phyloP scores from a whole-genome alignment of 2,797 vertebrate genomes.

The Australoheros facetus region DNA sequence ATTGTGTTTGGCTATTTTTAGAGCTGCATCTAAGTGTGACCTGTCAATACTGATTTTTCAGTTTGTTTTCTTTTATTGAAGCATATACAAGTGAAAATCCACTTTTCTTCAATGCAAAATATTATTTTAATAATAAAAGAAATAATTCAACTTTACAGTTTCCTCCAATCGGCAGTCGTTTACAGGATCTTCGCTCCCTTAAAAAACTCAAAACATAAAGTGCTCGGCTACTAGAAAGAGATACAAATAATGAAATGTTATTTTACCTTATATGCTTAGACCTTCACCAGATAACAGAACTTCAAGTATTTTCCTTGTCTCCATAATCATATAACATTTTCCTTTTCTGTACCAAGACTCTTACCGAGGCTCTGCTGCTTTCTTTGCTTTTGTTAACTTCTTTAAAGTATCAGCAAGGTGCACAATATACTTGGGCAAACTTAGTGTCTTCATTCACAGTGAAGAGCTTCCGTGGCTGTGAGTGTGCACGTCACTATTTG shows the following conservation, averaged over 20 bases:
- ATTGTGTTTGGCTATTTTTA: not conserved
- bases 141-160: not conserved
- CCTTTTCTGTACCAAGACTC: no score
- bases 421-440: no score
- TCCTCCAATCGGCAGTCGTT: not conserved
- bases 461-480: no score
- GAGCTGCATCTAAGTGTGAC: not conserved
- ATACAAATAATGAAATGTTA: not conserved
- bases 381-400: no score
- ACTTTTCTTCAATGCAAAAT: not conserved
- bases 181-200: not conserved
- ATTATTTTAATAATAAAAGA: not conserved
- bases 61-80: not conserved
- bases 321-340: not conserved
- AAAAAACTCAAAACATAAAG: not conserved
- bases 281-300: not conserved
- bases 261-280: not conserved
- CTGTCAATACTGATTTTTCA: no score
- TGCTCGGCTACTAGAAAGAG: not conserved
- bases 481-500: no score
- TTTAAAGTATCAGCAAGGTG: no score
- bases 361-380: no score
- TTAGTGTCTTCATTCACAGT: no score
- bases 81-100: not conserved
- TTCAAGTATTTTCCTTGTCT: not conserved